Evolutionary conservation across 2,888 invertebrate genomes (phyloP).

Genomic region (Amiota communis): DNA sequence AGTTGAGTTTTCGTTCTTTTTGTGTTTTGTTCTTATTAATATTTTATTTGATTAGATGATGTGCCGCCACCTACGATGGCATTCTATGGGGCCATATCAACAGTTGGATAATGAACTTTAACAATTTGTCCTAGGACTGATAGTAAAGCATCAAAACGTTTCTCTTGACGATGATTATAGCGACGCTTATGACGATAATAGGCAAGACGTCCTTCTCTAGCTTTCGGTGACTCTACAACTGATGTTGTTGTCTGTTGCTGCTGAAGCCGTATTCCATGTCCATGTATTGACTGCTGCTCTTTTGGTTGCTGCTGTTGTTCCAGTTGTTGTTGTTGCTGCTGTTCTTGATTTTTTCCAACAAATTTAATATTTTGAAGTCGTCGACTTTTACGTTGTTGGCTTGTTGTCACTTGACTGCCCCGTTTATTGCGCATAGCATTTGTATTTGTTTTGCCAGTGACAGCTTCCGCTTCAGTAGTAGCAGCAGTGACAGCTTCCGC

Average conservation of each 20-base stretch:
- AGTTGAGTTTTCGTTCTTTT: not conserved
- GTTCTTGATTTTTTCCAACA: not conserved
- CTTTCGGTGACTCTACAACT: not conserved
- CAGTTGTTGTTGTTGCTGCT: not conserved
- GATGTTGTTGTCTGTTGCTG: not conserved
- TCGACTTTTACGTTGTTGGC: not conserved
- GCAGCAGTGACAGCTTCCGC: not conserved
- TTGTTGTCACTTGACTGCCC: not conserved
- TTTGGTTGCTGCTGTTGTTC: not conserved
- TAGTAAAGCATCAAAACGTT: constrained; percentile 61
- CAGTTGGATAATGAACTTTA: constrained; percentile 57
- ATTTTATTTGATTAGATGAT: constrained; percentile 24
- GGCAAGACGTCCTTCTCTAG: constrained; percentile 52
- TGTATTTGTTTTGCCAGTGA: too few relatives aligned
- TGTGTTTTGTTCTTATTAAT: not conserved
- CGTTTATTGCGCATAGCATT: not conserved
- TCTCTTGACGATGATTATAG: constrained; percentile 65
- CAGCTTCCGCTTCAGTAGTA: too few relatives aligned
- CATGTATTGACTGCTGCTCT: not conserved
- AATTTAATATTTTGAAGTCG: not conserved
- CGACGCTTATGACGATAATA: constrained; percentile 69
- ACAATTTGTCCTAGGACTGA: constrained; percentile 62
- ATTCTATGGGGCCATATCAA: constrained; percentile 54
- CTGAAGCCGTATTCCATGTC: too few relatives aligned
- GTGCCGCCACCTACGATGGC: constrained; percentile 37